Percentiles rank a stretch among this genome's conserved stretches.
Conservation (phyloP, 2,888 invertebrate genomes). For the Mylabris sibirica region DNA sequence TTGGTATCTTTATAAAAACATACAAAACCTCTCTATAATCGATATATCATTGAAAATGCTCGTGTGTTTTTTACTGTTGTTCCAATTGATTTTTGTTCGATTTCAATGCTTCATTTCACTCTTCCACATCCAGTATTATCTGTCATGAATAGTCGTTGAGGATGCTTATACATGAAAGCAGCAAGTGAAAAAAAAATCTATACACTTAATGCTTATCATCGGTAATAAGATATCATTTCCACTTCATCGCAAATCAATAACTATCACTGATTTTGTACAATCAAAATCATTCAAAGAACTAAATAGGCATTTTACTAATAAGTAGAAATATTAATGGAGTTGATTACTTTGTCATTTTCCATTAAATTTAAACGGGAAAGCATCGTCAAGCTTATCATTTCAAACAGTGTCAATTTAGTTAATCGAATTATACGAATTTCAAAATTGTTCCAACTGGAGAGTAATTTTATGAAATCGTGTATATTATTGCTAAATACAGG, state of each 20-base stretch:
- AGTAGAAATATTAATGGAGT: background rate
- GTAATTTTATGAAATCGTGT: no score
- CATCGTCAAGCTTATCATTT: no score
- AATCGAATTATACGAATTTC: no score
- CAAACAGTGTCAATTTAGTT: no score
- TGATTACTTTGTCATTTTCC: background rate
- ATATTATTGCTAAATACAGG: no score
- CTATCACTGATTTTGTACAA: background rate
- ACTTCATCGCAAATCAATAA: background rate
- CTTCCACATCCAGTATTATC: background rate
- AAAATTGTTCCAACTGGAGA: no score
- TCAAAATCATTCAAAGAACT: background rate
- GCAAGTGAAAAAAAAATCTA: background rate
- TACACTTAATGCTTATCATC: background rate
- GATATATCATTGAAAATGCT: background rate
- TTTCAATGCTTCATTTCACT: background rate
- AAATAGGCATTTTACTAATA: background rate
- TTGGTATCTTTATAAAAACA: background rate
- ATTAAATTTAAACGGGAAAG: background rate
- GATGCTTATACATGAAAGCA: background rate
- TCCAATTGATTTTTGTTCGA: background rate
- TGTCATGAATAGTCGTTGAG: background rate
- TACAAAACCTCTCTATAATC: background rate
- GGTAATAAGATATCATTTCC: conserved; percentile 7
- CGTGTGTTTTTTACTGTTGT: background rate